phyloP scores from a whole-genome alignment of 37 sponge, comb jelly and placozoan genomes.

The Cliona cf. orientalis region DNA sequence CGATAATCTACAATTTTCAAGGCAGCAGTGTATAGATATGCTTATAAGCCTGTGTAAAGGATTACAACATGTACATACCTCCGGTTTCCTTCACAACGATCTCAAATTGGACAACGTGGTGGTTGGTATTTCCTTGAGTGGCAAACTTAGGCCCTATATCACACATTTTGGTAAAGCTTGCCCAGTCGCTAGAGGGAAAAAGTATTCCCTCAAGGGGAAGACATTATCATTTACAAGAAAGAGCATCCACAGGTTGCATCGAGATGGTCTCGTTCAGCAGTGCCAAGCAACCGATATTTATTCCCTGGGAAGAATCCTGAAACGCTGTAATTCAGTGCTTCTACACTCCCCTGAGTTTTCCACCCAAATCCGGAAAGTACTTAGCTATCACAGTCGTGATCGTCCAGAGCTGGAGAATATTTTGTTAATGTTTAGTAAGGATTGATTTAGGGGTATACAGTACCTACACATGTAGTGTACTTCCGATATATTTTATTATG shows the following conservation, averaged over 20 bases:
- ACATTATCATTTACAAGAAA: background rate
- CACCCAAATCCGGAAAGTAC: background rate
- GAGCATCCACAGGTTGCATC: background rate
- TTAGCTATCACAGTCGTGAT: background rate
- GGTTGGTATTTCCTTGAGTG: background rate
- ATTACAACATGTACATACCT: background rate
- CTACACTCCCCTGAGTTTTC: background rate
- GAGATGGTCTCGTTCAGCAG: background rate
- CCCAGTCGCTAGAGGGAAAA: background rate
- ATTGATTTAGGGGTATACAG: too few species aligned
- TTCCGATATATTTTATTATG: background rate
- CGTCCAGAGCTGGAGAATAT: background rate
- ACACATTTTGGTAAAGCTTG: background rate
- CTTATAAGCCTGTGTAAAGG: background rate
- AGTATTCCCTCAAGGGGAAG: background rate
- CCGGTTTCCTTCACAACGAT: background rate
- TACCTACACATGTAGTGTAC: background rate
- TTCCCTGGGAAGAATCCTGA: background rate
- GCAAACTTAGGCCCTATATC: background rate
- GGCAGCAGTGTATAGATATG: background rate
- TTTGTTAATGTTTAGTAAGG: background rate
- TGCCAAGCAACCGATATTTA: background rate
- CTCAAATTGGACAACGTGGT: background rate
- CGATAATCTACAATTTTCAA: background rate
- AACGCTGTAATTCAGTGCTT: background rate